Percentiles rank a stretch among this genome's conserved stretches.
These are phyloP conservation scores for Astyanax mexicanus DNA, from an alignment of 2,797 vertebrate genomes.

Conservation along the genomic window DNA sequence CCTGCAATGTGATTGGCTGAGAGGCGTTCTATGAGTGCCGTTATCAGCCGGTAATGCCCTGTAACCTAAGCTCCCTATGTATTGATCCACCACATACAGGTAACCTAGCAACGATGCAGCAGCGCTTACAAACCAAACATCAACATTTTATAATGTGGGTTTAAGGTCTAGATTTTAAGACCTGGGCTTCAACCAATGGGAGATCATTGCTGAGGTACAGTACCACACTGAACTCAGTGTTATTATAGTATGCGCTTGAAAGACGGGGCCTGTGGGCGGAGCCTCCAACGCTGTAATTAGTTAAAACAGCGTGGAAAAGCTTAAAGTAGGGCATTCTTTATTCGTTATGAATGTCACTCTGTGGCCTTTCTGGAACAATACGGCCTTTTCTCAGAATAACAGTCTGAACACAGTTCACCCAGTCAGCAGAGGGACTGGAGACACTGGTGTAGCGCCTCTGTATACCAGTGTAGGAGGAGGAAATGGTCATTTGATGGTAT, in stretches of 20 bases:
- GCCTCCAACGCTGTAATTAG: constrained; percentile 22
- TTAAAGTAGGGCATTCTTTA: constrained; percentile 24
- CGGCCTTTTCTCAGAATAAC: constrained; percentile 37
- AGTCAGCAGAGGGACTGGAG: constrained; percentile 48
- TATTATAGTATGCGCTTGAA: neutral
- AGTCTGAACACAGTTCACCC: constrained; percentile 19
- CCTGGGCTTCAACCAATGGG: too few relatives aligned
- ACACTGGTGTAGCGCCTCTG: constrained; percentile 21
- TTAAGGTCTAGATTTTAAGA: too few relatives aligned
- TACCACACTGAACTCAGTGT: neutral
- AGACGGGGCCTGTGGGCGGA: constrained; percentile 5
- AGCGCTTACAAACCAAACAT: too few relatives aligned
- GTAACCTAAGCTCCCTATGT: too few relatives aligned
- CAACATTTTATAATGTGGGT: too few relatives aligned
- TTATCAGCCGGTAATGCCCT: too few relatives aligned
- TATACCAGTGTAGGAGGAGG: neutral
- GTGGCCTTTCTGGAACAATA: constrained; percentile 47
- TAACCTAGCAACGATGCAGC: too few relatives aligned
- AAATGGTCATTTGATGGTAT: constrained; percentile 6
- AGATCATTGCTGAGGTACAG: neutral
- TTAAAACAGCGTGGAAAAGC: constrained; percentile 21
- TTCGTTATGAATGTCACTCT: constrained; percentile 49
- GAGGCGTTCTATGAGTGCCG: too few relatives aligned
- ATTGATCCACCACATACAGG: too few relatives aligned
- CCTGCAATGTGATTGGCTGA: too few relatives aligned